These are phyloP conservation scores for Zophobas morio DNA, from an alignment of 1,140 invertebrate genomes.

Conservation along the genomic window DNA sequence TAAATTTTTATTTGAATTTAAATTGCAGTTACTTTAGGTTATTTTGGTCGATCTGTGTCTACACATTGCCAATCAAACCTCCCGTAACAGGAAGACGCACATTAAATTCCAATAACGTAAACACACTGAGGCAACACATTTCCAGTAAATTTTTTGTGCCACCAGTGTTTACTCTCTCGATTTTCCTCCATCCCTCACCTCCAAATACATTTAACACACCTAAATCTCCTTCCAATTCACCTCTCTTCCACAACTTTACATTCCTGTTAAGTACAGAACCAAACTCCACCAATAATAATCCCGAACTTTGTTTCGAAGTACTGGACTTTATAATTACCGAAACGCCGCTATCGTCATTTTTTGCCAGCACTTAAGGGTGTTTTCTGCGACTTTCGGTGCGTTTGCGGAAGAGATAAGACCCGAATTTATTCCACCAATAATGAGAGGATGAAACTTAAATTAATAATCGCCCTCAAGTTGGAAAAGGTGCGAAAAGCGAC, in stretches of 20 bases:
- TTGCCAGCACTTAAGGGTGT: conserved; percentile 22
- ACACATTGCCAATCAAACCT: not conserved
- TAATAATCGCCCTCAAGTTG: conserved; percentile 38
- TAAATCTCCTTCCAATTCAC: not conserved
- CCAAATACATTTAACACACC: not conserved
- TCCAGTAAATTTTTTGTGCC: conserved; percentile 20
- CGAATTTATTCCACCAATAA: conserved; percentile 47
- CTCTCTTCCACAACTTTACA: conserved; percentile 33
- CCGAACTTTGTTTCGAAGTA: conserved; percentile 49
- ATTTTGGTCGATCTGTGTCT: too few relatives aligned
- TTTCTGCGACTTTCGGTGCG: conserved; percentile 10
- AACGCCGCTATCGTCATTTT: conserved; percentile 35
- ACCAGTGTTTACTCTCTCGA: conserved; percentile 14
- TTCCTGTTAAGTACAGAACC: not conserved
- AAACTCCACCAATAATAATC: conserved; percentile 36
- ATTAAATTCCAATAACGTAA: conserved; percentile 24
- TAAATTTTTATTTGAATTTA: too few relatives aligned
- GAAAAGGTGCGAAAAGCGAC: conserved; percentile 14
- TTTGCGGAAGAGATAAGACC: conserved; percentile 49
- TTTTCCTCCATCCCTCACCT: conserved; percentile 20
- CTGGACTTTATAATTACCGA: conserved; percentile 48
- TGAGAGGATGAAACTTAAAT: conserved; percentile 27
- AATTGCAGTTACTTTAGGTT: too few relatives aligned
- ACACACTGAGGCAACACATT: conserved; percentile 12
- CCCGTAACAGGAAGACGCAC: conserved; percentile 16